Conservation (phyloP, 2,113 vertebrate genomes). For the Neogale vison region DNA sequence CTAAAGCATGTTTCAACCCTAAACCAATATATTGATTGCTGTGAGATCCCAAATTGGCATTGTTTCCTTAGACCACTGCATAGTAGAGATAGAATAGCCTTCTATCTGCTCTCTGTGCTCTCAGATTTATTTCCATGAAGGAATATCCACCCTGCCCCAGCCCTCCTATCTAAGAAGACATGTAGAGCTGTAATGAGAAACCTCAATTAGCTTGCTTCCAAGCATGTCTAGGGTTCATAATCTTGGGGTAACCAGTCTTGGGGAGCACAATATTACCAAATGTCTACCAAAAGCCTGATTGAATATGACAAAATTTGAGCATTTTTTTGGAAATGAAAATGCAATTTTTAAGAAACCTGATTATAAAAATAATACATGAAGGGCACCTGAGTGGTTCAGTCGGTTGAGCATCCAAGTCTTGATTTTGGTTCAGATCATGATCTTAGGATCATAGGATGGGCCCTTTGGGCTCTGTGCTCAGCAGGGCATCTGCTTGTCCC, state of each 20-base stretch:
- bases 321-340: constrained; percentile 10
- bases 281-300: background rate
- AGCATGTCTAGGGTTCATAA: background rate
- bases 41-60: background rate
- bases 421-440: background rate
- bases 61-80: background rate
- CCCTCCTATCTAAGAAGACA: background rate
- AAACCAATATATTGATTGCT: background rate
- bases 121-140: background rate
- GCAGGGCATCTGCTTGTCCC: background rate
- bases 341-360: background rate
- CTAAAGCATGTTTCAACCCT: background rate
- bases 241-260: background rate
- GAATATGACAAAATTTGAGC: background rate
- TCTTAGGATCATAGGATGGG: too few species aligned
- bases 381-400: background rate
- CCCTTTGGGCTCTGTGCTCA: background rate
- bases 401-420: background rate
- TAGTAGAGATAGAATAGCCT: background rate
- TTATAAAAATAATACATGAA: background rate
- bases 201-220: background rate
- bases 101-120: background rate
- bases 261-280: background rate
- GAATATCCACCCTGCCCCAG: background rate
- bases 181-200: background rate